A percentile compares a stretch with the other conserved stretches of the same genome.
phyloP scores from a whole-genome alignment of 2,797 vertebrate genomes.

The Discoglossus pictus region DNA sequence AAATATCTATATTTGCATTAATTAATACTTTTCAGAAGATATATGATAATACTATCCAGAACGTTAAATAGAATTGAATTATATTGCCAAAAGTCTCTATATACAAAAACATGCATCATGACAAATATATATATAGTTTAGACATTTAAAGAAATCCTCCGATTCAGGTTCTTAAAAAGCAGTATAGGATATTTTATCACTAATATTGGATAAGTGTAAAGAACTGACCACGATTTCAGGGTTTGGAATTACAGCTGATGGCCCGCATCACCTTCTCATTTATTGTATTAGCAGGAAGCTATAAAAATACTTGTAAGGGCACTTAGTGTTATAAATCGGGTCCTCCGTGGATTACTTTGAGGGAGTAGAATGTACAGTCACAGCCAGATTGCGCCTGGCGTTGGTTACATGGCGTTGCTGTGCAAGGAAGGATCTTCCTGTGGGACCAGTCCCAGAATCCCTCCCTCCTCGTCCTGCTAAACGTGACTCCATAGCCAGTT shows the following conservation, averaged over 20 bases:
- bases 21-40: too few relatives aligned
- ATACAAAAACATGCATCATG: constrained; percentile 66
- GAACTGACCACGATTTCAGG: constrained; percentile 27
- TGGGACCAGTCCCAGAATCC: constrained; percentile 52
- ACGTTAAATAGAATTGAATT: constrained; percentile 60
- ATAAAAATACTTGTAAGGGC: constrained; percentile 82
- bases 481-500: constrained; percentile 88
- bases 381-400: constrained; percentile 77
- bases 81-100: constrained; percentile 55
- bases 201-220: constrained; percentile 14
- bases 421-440: constrained; percentile 86
- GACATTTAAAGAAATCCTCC: constrained; percentile 59
- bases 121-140: constrained; percentile 63
- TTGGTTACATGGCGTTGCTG: constrained; percentile 93
- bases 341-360: constrained; percentile 76
- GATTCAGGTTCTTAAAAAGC: constrained; percentile 38
- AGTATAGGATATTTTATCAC: constrained; percentile 47
- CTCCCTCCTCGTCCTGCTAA: constrained; percentile 73
- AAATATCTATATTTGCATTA: too few relatives aligned
- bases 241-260: constrained; percentile 61
- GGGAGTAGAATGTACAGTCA: constrained; percentile 77
- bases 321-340: constrained; percentile 80
- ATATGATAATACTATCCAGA: constrained; percentile 18
- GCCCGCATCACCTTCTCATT: constrained; percentile 67
- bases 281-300: constrained; percentile 53